Evolutionary conservation across 1,140 invertebrate genomes (phyloP).

Genomic region (Argopecten irradians): DNA sequence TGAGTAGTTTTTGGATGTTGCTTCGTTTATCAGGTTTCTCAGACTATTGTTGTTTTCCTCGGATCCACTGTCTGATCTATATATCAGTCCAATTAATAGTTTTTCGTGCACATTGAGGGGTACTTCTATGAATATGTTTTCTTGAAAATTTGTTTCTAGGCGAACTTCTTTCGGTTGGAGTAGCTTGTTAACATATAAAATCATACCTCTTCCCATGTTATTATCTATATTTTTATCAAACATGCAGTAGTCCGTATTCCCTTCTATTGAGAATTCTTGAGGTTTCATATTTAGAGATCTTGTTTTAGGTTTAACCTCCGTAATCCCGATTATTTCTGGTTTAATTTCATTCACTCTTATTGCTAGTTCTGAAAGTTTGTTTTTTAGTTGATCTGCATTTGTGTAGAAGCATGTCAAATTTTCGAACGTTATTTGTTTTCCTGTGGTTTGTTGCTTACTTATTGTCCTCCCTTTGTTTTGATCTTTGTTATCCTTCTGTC

Average conservation of each 20-base stretch:
- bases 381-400: conserved; percentile 36
- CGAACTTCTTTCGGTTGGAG: neutral
- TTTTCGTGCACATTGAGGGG: neutral
- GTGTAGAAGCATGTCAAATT: conserved; percentile 37
- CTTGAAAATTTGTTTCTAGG: neutral
- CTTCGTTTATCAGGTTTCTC: neutral
- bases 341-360: neutral
- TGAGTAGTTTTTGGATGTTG: neutral
- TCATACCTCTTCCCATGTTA: neutral
- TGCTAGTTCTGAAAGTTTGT: conserved; percentile 28
- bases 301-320: conserved; percentile 29
- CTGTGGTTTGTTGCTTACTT: neutral
- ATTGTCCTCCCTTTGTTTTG: neutral
- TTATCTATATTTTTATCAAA: conserved; percentile 25
- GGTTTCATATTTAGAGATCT: neutral
- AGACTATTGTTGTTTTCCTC: neutral
- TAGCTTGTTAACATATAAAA: neutral
- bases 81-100: neutral
- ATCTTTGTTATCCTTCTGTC: conserved; percentile 25
- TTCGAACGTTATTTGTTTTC: neutral
- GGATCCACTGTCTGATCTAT: conserved; percentile 28
- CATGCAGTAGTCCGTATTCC: neutral
- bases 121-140: neutral
- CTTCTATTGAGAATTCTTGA: conserved; percentile 23
- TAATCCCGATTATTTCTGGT: conserved; percentile 29